A percentile compares a stretch with the other conserved stretches of the same genome.
These are phyloP conservation scores for Drosophila eohydei DNA, from an alignment of 2,888 invertebrate genomes.

Conservation along the genomic window DNA sequence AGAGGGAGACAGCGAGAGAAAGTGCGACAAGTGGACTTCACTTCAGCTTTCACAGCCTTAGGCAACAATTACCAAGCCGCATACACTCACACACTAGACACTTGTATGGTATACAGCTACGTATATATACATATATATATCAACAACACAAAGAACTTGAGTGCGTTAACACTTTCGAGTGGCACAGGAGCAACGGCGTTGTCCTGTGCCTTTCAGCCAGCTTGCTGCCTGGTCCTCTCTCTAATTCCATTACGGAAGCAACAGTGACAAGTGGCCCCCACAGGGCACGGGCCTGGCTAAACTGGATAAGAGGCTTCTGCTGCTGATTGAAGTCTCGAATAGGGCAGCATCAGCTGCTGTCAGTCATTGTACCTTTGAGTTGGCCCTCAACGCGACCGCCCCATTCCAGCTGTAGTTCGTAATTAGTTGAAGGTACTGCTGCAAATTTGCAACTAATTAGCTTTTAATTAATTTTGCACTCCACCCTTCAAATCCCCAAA, in stretches of 20 bases:
- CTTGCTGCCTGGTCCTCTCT: slow-evolving; percentile 30
- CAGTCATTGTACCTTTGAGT: slow-evolving; percentile 63
- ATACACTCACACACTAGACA: slow-evolving; percentile 26
- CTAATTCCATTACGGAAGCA: slow-evolving; percentile 79
- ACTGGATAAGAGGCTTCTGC: slow-evolving; percentile 32
- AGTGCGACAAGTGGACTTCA: slow-evolving; percentile 58
- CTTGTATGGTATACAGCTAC: background rate
- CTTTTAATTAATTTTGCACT: slow-evolving; percentile 72
- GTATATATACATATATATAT: slow-evolving; percentile 8
- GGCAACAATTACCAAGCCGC: slow-evolving; percentile 62
- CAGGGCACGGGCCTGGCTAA: slow-evolving; percentile 28
- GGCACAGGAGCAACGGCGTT: slow-evolving; percentile 41
- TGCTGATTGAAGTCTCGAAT: slow-evolving; percentile 44
- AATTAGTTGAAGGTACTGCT: slow-evolving; percentile 62
- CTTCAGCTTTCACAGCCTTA: slow-evolving; percentile 54
- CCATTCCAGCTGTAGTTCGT: slow-evolving; percentile 36
- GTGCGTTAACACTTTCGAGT: slow-evolving; percentile 75
- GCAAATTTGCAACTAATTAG: slow-evolving; percentile 75
- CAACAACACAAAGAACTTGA: slow-evolving; percentile 56
- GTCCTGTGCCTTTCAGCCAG: slow-evolving; percentile 26
- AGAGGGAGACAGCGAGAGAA: slow-evolving; percentile 13
- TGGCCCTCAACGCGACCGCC: slow-evolving; percentile 6
- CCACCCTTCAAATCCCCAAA: slow-evolving; percentile 41
- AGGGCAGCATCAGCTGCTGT: slow-evolving; percentile 33
- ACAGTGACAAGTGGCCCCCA: slow-evolving; percentile 76